Conservation (phyloP, 2,888 invertebrate species). For the Hemicrepidius hirtus region DNA sequence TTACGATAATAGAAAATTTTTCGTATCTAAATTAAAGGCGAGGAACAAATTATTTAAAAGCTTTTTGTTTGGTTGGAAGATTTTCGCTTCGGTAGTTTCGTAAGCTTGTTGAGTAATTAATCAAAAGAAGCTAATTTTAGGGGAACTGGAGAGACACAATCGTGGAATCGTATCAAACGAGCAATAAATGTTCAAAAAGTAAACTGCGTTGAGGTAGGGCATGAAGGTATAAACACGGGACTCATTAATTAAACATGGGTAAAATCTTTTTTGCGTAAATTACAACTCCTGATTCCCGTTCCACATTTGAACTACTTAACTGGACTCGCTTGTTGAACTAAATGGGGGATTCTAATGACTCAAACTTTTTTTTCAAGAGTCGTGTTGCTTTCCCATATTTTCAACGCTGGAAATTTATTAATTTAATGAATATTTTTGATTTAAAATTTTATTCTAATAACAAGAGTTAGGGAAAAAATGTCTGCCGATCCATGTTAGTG, state of each 20-base stretch:
- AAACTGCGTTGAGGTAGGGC: conserved; percentile 28
- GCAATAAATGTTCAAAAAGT: conserved; percentile 30
- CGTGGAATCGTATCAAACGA: conserved; percentile 31
- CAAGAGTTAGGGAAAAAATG: not conserved
- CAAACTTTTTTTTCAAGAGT: no score
- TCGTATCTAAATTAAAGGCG: conserved; percentile 19
- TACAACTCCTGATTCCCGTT: not conserved
- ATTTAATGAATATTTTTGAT: no score
- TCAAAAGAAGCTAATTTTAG: conserved; percentile 41
- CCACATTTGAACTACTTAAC: not conserved
- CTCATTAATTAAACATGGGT: conserved; percentile 16
- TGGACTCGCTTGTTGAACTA: no score
- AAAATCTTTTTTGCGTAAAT: not conserved
- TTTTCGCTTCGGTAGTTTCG: conserved; percentile 35
- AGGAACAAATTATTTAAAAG: conserved; percentile 45
- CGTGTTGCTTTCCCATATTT: no score
- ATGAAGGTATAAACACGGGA: conserved; percentile 5
- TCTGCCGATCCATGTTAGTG: no score
- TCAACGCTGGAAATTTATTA: no score
- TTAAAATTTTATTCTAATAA: no score
- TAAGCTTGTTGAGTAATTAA: conserved; percentile 39
- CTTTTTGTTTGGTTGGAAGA: conserved; percentile 44
- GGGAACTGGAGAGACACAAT: conserved; percentile 35
- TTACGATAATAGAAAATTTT: conserved; percentile 24
- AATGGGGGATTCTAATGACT: no score